Evolutionary conservation across 2,888 invertebrate species (phyloP).

Genomic region (Lasioglossum zephyrum): DNA sequence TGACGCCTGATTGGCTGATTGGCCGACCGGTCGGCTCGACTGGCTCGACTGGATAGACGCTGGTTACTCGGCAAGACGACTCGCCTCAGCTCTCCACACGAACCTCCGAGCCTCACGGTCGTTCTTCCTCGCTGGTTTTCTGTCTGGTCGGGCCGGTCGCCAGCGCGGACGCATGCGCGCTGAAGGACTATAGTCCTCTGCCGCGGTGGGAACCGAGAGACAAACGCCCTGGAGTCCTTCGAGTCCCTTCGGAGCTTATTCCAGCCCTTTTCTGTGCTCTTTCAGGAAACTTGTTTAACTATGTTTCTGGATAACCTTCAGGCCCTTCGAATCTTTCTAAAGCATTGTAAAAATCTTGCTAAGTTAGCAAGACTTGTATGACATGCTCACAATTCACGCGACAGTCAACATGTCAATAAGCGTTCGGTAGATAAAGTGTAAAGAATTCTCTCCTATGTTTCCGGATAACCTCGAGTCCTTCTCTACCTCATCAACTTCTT

Average conservation of each 20-base stretch:
- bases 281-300: neutral
- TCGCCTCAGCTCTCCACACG: constrained; percentile 12
- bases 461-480: neutral
- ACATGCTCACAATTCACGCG: neutral
- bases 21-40: constrained; percentile 66
- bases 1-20: constrained; percentile 77
- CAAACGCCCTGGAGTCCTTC: constrained; percentile 20
- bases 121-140: constrained; percentile 57
- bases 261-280: neutral
- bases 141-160: constrained; percentile 13
- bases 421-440: neutral
- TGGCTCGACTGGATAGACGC: constrained; percentile 59
- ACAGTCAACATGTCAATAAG: neutral
- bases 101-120: constrained; percentile 60
- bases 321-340: too few relatives aligned
- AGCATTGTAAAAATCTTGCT: too few relatives aligned
- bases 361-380: too few relatives aligned
- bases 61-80: constrained; percentile 43
- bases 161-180: constrained; percentile 41
- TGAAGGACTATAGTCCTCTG: constrained; percentile 27
- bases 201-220: neutral
- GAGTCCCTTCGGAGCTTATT: neutral
- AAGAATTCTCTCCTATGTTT: neutral
- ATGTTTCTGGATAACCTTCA: neutral
- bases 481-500: neutral